A percentile compares a stretch with the other conserved stretches of the same genome.
phyloP scores from a whole-genome alignment of 35 echinoderm and acorn worm genomes.

The Acanthaster planci region DNA sequence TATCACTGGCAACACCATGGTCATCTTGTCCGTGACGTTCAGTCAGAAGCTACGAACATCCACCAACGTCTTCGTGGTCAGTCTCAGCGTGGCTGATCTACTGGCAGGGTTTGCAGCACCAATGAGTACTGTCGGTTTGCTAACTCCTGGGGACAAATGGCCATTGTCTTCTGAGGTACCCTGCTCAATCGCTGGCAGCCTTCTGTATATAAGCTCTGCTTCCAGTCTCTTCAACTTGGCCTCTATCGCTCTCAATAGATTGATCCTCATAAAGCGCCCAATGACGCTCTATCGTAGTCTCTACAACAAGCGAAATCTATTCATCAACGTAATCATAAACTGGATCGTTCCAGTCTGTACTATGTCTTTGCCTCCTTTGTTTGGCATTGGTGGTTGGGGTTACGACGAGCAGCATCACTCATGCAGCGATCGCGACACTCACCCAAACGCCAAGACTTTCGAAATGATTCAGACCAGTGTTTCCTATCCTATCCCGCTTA shows the following conservation, averaged over 20 bases:
- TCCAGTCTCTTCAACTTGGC: conserved; percentile 73
- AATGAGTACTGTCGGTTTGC: conserved; percentile 55
- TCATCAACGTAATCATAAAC: conserved; percentile 32
- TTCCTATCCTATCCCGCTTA: conserved; percentile 56
- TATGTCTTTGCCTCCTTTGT: neutral
- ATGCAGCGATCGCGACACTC: conserved; percentile 39
- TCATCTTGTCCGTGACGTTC: conserved; percentile 57
- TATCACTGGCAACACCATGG: conserved; percentile 59
- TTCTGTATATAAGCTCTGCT: conserved; percentile 43
- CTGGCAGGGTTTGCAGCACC: conserved; percentile 61
- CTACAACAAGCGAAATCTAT: conserved; percentile 39
- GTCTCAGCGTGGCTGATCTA: conserved; percentile 73
- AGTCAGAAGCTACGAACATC: conserved; percentile 64
- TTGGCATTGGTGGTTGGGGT: conserved; percentile 53
- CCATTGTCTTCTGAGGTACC: conserved; percentile 42
- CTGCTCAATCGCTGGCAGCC: conserved; percentile 47
- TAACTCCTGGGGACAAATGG: conserved; percentile 15
- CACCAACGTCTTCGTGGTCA: conserved; percentile 79
- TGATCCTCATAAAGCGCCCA: conserved; percentile 56
- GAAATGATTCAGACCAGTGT: conserved; percentile 25
- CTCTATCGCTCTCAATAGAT: conserved; percentile 51
- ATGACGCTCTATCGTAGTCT: conserved; percentile 39
- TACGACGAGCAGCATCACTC: conserved; percentile 51
- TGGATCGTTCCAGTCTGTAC: conserved; percentile 53
- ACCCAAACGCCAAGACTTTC: conserved; percentile 50